Conservation (phyloP, 1,140 invertebrate genomes). For the Ruditapes philippinarum region DNA sequence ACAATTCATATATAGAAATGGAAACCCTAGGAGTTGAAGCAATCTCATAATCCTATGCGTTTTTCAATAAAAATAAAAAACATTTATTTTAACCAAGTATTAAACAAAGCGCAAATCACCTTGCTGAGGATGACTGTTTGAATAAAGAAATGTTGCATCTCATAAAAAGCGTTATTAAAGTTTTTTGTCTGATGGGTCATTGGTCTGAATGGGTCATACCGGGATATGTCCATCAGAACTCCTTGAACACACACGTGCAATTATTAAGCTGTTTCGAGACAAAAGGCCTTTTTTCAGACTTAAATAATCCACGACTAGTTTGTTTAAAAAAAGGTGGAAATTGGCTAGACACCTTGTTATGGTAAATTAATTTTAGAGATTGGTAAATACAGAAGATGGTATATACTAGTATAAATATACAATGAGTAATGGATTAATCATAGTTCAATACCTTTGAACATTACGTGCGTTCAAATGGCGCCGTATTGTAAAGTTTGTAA, state of each 20-base stretch:
- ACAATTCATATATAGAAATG: slow-evolving; percentile 46
- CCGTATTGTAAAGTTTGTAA: neutral
- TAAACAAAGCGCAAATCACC: slow-evolving; percentile 66
- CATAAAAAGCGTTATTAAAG: too few relatives aligned
- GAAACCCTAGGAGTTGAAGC: slow-evolving; percentile 37
- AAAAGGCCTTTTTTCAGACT: slow-evolving; percentile 43
- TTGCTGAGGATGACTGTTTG: slow-evolving; percentile 63
- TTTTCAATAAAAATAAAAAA: slow-evolving; percentile 62
- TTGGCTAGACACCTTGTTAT: slow-evolving; percentile 59
- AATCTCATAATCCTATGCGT: slow-evolving; percentile 36
- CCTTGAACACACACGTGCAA: slow-evolving; percentile 51
- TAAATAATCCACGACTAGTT: slow-evolving; percentile 49
- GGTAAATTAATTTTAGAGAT: too few relatives aligned
- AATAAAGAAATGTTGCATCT: slow-evolving; percentile 37
- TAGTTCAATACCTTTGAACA: slow-evolving; percentile 31
- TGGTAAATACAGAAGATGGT: too few relatives aligned
- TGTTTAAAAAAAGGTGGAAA: slow-evolving; percentile 33
- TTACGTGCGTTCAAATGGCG: neutral
- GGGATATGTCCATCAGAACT: slow-evolving; percentile 44
- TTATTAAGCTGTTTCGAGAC: slow-evolving; percentile 66
- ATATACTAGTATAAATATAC: too few relatives aligned
- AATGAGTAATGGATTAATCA: too few relatives aligned
- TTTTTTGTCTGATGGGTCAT: neutral
- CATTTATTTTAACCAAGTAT: slow-evolving; percentile 46
- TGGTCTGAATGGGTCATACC: too few relatives aligned